These are phyloP conservation scores for Bombycilla garrulus DNA, from an alignment of 2,113 vertebrate species.

Conservation along the genomic window DNA sequence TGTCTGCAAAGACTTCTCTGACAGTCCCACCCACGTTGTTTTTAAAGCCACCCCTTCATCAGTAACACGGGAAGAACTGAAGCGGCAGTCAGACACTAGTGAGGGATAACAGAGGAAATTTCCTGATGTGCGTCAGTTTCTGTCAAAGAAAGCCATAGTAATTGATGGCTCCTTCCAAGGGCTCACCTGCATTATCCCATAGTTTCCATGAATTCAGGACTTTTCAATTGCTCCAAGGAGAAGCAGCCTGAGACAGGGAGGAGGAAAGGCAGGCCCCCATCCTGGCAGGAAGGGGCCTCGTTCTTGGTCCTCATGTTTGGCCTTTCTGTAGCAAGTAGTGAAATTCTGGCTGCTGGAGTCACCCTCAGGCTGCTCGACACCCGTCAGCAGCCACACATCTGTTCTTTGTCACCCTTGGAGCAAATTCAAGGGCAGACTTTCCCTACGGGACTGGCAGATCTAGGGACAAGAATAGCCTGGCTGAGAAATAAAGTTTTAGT, in stretches of 20 bases:
- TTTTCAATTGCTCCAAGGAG: not conserved
- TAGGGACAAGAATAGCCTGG: constrained; percentile 38
- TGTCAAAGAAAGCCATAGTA: constrained; percentile 77
- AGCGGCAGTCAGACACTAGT: not conserved
- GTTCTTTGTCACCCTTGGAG: constrained; percentile 23
- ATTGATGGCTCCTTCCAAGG: constrained; percentile 76
- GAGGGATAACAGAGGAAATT: not conserved
- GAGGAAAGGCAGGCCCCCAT: not conserved
- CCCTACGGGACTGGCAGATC: constrained; percentile 30
- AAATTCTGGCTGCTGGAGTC: not conserved
- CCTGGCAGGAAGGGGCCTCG: not conserved
- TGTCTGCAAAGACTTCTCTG: constrained; percentile 64
- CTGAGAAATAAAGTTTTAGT: constrained; percentile 62
- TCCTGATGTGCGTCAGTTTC: constrained; percentile 47
- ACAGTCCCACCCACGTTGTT: constrained; percentile 26
- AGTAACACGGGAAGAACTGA: not conserved
- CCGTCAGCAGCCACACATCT: constrained; percentile 1
- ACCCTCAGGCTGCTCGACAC: not conserved
- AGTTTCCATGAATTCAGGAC: not conserved
- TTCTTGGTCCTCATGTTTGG: not conserved
- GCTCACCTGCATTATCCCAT: constrained; percentile 59
- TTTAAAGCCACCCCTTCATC: constrained; percentile 31
- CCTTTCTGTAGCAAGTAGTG: not conserved
- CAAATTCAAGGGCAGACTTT: constrained; percentile 4
- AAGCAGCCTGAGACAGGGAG: not conserved